Conservation (phyloP, 2,797 vertebrate genomes). For the Tiaroga cobitis region DNA sequence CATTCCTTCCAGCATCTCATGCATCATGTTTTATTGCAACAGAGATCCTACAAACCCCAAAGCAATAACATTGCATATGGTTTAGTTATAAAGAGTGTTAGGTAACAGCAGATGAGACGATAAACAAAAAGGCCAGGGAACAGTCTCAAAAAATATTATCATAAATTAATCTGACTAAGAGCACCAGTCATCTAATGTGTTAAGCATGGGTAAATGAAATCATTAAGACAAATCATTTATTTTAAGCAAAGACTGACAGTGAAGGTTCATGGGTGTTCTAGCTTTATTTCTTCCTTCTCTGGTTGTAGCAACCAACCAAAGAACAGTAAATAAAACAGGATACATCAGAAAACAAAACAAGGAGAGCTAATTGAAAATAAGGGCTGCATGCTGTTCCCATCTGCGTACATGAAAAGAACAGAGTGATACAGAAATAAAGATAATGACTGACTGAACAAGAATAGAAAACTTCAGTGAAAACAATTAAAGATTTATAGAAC, state of each 20-base stretch:
- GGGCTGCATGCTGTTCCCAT: not conserved
- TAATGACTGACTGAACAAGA: not conserved
- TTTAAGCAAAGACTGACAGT: not conserved
- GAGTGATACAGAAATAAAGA: not conserved
- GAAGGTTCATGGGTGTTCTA: not conserved
- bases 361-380: conserved; percentile 10
- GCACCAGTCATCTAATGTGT: not conserved
- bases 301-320: conserved; percentile 3
- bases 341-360: not conserved
- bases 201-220: not conserved
- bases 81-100: not conserved
- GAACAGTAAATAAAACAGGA: not conserved
- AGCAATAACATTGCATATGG: not conserved
- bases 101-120: not conserved
- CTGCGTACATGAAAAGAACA: not conserved
- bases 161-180: not conserved
- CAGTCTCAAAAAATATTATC: not conserved
- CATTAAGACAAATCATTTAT: not conserved
- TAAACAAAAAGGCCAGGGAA: conserved; percentile 9
- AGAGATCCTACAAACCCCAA: conserved; percentile 20
- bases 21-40: conserved; percentile 25
- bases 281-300: conserved; percentile 21
- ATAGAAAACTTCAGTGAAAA: not conserved
- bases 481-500: not conserved
- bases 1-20: not conserved